A percentile compares a stretch with the other conserved stretches of the same genome.
phyloP scores from a whole-genome alignment of 1,140 invertebrate genomes.

The Parasteatoda tepidariorum region DNA sequence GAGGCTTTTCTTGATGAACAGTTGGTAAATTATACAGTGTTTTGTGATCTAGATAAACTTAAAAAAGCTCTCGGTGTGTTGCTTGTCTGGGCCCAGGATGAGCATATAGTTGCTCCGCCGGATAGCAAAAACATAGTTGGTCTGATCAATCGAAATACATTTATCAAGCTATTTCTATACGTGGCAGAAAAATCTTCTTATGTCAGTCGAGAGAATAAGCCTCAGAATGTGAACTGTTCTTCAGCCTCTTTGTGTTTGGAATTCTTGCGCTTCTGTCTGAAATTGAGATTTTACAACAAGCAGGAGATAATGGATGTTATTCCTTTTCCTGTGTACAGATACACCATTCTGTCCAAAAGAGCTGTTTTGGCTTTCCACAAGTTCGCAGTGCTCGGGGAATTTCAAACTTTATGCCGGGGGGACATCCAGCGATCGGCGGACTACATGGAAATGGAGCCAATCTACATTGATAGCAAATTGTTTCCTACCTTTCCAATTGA shows the following conservation, averaged over 20 bases:
- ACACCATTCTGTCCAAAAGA: conserved; percentile 1
- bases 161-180: conserved; percentile 22
- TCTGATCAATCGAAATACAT: not conserved
- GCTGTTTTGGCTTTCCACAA: conserved; percentile 29
- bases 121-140: not conserved
- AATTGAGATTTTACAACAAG: conserved; percentile 29
- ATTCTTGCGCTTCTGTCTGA: conserved; percentile 36
- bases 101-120: not conserved
- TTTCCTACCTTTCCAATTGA: conserved; percentile 3
- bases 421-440: not conserved
- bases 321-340: conserved; percentile 1
- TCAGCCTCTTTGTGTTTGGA: conserved; percentile 19
- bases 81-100: conserved; percentile 1
- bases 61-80: not conserved
- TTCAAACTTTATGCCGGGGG: not conserved
- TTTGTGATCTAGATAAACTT: not conserved
- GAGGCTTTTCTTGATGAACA: not conserved
- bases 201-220: not conserved
- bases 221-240: not conserved
- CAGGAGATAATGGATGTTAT: not conserved
- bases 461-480: conserved; percentile 25
- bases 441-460: conserved; percentile 25
- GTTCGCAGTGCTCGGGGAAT: conserved; percentile 33
- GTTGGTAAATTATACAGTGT: not conserved
- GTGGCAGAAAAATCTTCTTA: conserved; percentile 9